phyloP scores from a whole-genome alignment of 2,888 invertebrate species.

The Malachius bipustulatus region DNA sequence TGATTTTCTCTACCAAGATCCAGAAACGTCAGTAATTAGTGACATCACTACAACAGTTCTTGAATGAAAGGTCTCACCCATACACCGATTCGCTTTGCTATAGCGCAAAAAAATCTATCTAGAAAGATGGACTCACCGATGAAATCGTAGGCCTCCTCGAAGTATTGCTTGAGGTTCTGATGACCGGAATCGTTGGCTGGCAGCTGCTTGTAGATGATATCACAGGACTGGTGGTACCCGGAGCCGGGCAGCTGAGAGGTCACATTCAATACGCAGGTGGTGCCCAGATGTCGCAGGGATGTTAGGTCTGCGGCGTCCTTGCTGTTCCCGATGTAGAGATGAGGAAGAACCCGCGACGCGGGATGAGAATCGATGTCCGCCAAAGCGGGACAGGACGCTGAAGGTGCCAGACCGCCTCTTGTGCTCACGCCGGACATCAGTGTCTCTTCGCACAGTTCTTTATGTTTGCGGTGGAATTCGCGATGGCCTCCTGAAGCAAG shows the following conservation, averaged over 20 bases:
- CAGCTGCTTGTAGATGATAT: conserved; percentile 61
- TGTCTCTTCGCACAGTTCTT: conserved; percentile 60
- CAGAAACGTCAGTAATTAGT: too few relatives aligned
- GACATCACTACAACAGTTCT: too few relatives aligned
- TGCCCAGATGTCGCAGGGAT: conserved; percentile 51
- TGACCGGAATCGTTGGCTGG: conserved; percentile 74
- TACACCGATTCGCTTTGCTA: too few relatives aligned
- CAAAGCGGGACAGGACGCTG: conserved; percentile 42
- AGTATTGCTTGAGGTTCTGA: conserved; percentile 80
- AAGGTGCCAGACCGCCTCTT: conserved; percentile 27
- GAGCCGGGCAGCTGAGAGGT: conserved; percentile 65
- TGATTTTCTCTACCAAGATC: too few relatives aligned
- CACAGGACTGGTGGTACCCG: conserved; percentile 54
- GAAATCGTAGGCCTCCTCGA: conserved; percentile 75
- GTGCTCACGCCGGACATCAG: conserved; percentile 39
- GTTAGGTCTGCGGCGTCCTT: conserved; percentile 63
- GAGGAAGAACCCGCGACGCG: conserved; percentile 67
- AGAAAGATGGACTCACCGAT: conserved; percentile 53
- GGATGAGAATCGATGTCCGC: conserved; percentile 62
- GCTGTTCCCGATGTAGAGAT: conserved; percentile 72
- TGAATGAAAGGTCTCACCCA: too few relatives aligned
- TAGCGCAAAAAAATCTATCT: too few relatives aligned
- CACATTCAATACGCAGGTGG: conserved; percentile 70
- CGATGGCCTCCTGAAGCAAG: conserved; percentile 51
- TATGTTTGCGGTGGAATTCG: conserved; percentile 57